phyloP scores from a whole-genome alignment of 2,888 invertebrate genomes.

The Megamerina dolium region DNA sequence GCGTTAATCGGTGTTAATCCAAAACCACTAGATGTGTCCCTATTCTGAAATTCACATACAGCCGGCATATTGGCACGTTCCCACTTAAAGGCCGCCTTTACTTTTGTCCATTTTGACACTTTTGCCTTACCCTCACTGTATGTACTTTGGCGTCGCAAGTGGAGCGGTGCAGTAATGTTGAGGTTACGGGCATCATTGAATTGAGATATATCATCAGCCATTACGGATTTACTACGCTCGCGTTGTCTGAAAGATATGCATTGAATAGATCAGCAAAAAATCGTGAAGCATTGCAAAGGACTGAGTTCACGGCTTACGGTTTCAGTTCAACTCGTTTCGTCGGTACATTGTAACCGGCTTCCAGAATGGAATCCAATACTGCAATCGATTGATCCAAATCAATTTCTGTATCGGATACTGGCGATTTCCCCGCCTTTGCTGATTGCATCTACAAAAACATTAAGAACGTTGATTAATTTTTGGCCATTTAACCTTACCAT shows the following conservation, averaged over 20 bases:
- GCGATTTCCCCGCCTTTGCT: conserved; percentile 21
- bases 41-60: conserved; percentile 33
- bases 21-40: conserved; percentile 38
- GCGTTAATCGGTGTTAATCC: conserved; percentile 51
- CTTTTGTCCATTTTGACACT: conserved; percentile 79
- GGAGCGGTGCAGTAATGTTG: conserved; percentile 24
- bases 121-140: conserved; percentile 47
- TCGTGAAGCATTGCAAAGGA: conserved; percentile 19
- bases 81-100: conserved; percentile 84
- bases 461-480: too few species aligned
- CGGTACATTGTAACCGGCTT: too few species aligned
- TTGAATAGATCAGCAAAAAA: conserved; percentile 23
- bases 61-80: conserved; percentile 62
- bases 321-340: conserved; percentile 52
- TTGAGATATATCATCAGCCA: conserved; percentile 56
- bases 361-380: conserved; percentile 60
- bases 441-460: conserved; percentile 48
- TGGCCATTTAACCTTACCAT: too few species aligned
- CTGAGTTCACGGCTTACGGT: conserved; percentile 29
- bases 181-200: conserved; percentile 4
- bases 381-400: conserved; percentile 55
- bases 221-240: conserved; percentile 63
- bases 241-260: conserved; percentile 47
- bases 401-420: conserved; percentile 54
- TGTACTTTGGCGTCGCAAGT: conserved; percentile 44